A percentile compares a stretch with the other conserved stretches of the same genome.
These are phyloP conservation scores for Thomomys bottae DNA, from an alignment of 2,113 vertebrate species.

Conservation along the genomic window DNA sequence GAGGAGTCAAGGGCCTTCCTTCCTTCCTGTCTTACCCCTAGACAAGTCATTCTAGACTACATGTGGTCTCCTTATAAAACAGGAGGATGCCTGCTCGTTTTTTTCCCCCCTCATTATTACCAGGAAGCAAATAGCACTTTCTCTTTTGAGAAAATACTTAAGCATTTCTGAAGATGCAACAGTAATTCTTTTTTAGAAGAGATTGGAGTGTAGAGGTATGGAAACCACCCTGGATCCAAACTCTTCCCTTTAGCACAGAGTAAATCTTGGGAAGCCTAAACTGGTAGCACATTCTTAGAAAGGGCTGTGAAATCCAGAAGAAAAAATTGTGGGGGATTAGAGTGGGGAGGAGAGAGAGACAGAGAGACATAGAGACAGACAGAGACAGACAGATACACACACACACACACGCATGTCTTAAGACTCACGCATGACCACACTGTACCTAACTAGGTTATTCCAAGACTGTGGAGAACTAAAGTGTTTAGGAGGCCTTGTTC, in stretches of 20 bases:
- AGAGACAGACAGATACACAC: too few relatives aligned
- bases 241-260: not conserved
- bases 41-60: not conserved
- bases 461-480: not conserved
- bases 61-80: not conserved
- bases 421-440: not conserved
- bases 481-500: not conserved
- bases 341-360: too few relatives aligned
- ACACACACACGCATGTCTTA: not conserved
- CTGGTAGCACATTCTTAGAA: not conserved
- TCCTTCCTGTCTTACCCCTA: not conserved
- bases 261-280: constrained; percentile 36
- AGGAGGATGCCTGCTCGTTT: not conserved
- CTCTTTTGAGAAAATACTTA: not conserved
- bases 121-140: not conserved
- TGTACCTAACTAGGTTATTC: not conserved
- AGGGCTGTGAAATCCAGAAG: not conserved
- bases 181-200: not conserved
- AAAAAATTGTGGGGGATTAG: not conserved
- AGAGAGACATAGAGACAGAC: too few relatives aligned
- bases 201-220: not conserved
- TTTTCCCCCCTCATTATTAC: too few relatives aligned
- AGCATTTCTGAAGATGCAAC: not conserved
- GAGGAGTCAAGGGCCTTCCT: not conserved
- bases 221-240: not conserved